Percentiles rank a stretch among this genome's conserved stretches.
These are phyloP conservation scores for Nothobranchius furzeri DNA, from an alignment of 2,113 vertebrate species.

Conservation along the genomic window DNA sequence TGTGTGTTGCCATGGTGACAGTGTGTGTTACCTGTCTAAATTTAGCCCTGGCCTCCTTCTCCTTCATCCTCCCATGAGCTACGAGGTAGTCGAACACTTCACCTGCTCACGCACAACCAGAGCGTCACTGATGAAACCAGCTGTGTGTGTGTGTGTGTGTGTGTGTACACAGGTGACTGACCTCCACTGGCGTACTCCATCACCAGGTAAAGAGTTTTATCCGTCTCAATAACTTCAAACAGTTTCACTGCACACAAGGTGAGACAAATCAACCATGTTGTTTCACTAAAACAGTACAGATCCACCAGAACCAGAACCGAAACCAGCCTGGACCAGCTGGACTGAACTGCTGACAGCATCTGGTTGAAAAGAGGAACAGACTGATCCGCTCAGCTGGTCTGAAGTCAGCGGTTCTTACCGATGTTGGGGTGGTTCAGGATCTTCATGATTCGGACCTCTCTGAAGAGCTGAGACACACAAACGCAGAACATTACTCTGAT, in stretches of 20 bases:
- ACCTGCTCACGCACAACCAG: constrained; percentile 20
- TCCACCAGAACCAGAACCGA: background rate
- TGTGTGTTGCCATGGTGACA: constrained; percentile 1
- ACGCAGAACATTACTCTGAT: background rate
- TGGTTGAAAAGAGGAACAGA: background rate
- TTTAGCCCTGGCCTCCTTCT: constrained; percentile 55
- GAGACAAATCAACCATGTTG: background rate
- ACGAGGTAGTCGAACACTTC: constrained; percentile 59
- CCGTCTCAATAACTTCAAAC: constrained; percentile 51
- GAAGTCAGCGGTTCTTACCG: constrained; percentile 21
- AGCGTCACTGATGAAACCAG: background rate
- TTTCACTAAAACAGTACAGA: background rate
- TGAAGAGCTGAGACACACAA: constrained; percentile 37
- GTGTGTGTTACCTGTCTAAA: constrained; percentile 51
- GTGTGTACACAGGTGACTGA: constrained; percentile 13
- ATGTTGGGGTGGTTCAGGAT: constrained; percentile 54
- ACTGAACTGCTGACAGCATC: background rate
- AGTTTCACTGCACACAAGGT: constrained; percentile 46
- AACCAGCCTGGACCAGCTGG: background rate
- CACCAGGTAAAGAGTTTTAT: constrained; percentile 54
- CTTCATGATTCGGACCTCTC: constrained; percentile 57
- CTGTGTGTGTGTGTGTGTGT: background rate
- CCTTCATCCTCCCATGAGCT: constrained; percentile 59
- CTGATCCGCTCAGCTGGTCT: background rate
- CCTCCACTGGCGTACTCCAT: constrained; percentile 60